These are phyloP conservation scores for Drosophila sproati DNA, from an alignment of 1,140 invertebrate genomes.

Conservation along the genomic window DNA sequence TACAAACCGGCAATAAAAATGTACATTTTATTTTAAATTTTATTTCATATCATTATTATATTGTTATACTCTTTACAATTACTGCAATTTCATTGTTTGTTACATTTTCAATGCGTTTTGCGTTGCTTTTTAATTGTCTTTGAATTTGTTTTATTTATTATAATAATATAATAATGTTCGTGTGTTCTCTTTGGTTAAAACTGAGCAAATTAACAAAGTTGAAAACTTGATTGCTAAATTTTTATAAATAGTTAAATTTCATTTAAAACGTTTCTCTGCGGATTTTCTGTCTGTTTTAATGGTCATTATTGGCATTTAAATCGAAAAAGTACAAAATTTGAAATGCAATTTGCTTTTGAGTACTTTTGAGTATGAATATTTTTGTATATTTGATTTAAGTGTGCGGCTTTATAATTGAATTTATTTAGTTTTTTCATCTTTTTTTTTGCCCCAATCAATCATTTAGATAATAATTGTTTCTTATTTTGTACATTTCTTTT, in stretches of 20 bases:
- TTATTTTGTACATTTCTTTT: conserved; percentile 37
- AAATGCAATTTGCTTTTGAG: conserved; percentile 31
- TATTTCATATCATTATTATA: conserved; percentile 35
- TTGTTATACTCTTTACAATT: conserved; percentile 40
- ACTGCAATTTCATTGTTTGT: conserved; percentile 53
- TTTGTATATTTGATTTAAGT: conserved; percentile 35
- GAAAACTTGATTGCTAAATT: conserved; percentile 29
- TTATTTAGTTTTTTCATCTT: conserved; percentile 1
- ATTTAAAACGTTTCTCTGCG: conserved; percentile 25
- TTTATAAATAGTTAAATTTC: conserved; percentile 13
- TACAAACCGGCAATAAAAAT: background rate
- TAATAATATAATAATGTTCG: conserved; percentile 11
- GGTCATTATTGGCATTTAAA: conserved; percentile 20
- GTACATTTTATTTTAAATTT: conserved; percentile 16
- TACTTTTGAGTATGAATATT: conserved; percentile 15
- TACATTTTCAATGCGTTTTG: conserved; percentile 46
- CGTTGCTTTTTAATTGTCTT: conserved; percentile 28
- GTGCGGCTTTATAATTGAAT: conserved; percentile 36
- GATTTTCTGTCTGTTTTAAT: conserved; percentile 20
- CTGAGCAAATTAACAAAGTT: conserved; percentile 46
- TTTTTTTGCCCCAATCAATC: background rate
- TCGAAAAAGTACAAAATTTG: conserved; percentile 37
- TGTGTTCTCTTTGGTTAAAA: conserved; percentile 21
- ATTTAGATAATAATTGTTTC: conserved; percentile 6
- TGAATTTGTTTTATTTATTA: conserved; percentile 1